These are phyloP conservation scores for Zhuqinia jingwanae DNA, from an alignment of 2,888 invertebrate genomes.

Conservation along the genomic window DNA sequence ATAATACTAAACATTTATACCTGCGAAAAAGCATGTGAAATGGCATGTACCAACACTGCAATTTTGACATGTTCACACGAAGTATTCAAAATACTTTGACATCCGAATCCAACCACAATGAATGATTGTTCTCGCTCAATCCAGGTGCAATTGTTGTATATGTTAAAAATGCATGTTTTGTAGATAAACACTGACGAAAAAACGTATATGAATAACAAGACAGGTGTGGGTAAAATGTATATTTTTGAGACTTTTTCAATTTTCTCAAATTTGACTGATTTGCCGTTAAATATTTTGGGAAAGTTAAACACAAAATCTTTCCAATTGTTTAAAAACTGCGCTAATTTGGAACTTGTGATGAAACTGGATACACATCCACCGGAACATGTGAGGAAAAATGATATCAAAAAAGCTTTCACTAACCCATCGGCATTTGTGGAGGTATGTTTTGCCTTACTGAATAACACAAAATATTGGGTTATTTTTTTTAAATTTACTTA, in stretches of 20 bases:
- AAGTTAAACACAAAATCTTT: constrained; percentile 31
- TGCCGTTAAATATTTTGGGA: constrained; percentile 10
- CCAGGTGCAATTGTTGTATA: not conserved
- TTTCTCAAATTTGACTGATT: too few relatives aligned
- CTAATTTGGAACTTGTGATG: not conserved
- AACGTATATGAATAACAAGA: not conserved
- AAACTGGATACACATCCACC: constrained; percentile 25
- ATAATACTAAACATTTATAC: constrained; percentile 14
- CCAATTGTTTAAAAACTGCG: constrained; percentile 50
- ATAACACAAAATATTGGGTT: not conserved
- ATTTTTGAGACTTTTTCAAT: too few relatives aligned
- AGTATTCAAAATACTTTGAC: constrained; percentile 22
- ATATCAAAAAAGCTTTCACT: constrained; percentile 8
- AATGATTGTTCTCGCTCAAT: constrained; percentile 38
- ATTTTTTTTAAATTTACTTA: not conserved
- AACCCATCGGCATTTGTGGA: constrained; percentile 5
- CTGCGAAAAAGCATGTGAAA: constrained; percentile 3
- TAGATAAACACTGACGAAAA: not conserved
- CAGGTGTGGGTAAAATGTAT: too few relatives aligned
- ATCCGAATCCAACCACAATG: constrained; percentile 22
- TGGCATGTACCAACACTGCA: not conserved
- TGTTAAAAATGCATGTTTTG: not conserved
- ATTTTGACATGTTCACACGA: constrained; percentile 41
- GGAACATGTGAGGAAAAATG: constrained; percentile 30
- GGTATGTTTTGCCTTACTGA: constrained; percentile 10